phyloP scores from a whole-genome alignment of 1,140 invertebrate species.

The Delia radicum region DNA sequence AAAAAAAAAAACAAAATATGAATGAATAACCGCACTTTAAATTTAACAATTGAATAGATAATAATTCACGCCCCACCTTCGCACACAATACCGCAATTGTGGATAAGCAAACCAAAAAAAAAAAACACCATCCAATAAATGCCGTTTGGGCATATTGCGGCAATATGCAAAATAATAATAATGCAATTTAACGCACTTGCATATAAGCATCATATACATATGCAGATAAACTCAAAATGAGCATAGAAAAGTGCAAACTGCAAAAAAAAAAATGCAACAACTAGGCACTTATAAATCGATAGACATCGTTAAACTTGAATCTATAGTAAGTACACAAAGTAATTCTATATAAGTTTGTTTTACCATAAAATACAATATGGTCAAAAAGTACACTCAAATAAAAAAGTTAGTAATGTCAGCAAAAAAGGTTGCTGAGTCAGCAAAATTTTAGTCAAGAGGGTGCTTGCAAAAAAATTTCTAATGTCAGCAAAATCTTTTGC shows the following conservation, averaged over 20 bases:
- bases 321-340: slow-evolving; percentile 33
- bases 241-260: not conserved
- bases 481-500: no score
- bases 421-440: no score
- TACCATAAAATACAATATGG: no score
- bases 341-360: not conserved
- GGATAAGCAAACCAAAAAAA: slow-evolving; percentile 9
- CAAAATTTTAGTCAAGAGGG: no score
- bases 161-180: slow-evolving; percentile 28
- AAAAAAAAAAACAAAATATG: not conserved
- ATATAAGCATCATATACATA: not conserved
- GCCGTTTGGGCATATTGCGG: not conserved
- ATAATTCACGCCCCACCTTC: slow-evolving; percentile 54
- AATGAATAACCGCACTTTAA: slow-evolving; percentile 31
- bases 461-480: no score
- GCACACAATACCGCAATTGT: slow-evolving; percentile 6
- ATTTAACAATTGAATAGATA: slow-evolving; percentile 56
- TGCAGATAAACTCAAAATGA: not conserved
- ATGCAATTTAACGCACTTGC: not conserved
- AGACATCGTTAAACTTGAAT: not conserved
- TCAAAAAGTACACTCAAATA: no score
- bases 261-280: not conserved
- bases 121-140: slow-evolving; percentile 5
- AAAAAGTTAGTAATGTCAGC: no score
- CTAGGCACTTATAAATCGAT: slow-evolving; percentile 16